Evolutionary conservation across 2,888 invertebrate species (phyloP), one percentile per base, ranked within the genome.

Genomic region (Tetanocera ferruginea): DNA sequence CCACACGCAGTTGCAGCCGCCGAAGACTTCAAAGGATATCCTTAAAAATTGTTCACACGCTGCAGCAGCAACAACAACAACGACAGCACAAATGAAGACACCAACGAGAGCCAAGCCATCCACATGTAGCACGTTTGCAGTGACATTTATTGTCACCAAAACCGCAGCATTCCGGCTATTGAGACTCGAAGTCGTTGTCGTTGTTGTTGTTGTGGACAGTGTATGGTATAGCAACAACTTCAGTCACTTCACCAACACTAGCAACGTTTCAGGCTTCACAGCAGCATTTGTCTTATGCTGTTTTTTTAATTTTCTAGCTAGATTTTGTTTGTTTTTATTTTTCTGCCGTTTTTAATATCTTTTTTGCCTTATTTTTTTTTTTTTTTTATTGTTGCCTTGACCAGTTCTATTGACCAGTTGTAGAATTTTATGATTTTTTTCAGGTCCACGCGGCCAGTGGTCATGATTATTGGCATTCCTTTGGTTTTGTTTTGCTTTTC

Each of bases 121-220:
- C 37, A 43, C n/a, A 71, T 55, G 34, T 49, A 73, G 57, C 49
- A 67, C 49, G 49, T 23, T 73, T 51, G 79, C 71, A 78, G 76
- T 78, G 79, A 75, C 79, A 76, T 79, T 80, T 80, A 80, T 80
- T 78, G 79, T 71, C 78, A 77, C 72, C 78, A 69, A 37, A 43
- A 60, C 60, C 71, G 71, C 60, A 60, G 25, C 55, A 70, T 52
- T 43, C 43, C 43, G 43, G 43, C 14, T 14, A 43, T 43, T 37
- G 37, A 37, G 37, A 37, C 37, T 37, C 37, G 37, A 37, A 37
- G 37, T 37, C 37, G 37, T 37, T 37, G 37, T 8, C 14, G 43
- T 43, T 43, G 43, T 43, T 43, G 37, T 37, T 23, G 25, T 57
- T 57, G 57, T 60, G 25, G 60, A 25, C 28, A 17, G 25, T 60